phyloP scores from a whole-genome alignment of 1,140 invertebrate genomes.

The Nixonia krombeini region DNA sequence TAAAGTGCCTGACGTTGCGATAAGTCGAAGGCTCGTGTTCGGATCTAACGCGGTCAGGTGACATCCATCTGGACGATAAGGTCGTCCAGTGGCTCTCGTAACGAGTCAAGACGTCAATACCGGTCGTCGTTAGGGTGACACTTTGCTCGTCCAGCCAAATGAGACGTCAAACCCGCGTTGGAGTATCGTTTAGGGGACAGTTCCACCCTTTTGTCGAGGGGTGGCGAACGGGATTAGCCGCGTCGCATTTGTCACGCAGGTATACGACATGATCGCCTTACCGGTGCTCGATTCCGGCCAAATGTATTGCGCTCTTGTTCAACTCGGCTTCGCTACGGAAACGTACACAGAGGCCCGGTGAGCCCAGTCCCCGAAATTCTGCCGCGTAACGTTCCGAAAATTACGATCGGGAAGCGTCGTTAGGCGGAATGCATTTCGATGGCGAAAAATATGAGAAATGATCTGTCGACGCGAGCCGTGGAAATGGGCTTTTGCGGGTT shows the following conservation, averaged over 20 bases:
- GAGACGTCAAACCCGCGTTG: slow-evolving; percentile 57
- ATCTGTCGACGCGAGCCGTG: slow-evolving; percentile 64
- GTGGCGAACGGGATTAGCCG: slow-evolving; percentile 40
- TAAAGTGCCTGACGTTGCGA: too few relatives aligned
- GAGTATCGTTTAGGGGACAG: slow-evolving; percentile 29
- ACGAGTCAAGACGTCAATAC: too few relatives aligned
- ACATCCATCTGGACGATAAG: too few relatives aligned
- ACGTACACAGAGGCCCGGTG: slow-evolving; percentile 17
- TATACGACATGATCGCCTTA: slow-evolving; percentile 11
- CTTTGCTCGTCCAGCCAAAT: slow-evolving; percentile 29
- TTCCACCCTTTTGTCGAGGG: slow-evolving; percentile 37
- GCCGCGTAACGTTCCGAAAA: slow-evolving; percentile 64
- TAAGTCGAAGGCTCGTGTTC: too few relatives aligned
- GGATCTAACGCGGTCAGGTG: too few relatives aligned
- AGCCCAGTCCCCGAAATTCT: too few relatives aligned
- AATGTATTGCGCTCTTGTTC: slow-evolving; percentile 14
- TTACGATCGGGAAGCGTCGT: slow-evolving; percentile 56
- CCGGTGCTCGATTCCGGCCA: slow-evolving; percentile 1
- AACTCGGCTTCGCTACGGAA: neutral
- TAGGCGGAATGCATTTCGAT: slow-evolving; percentile 24
- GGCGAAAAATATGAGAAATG: slow-evolving; percentile 70
- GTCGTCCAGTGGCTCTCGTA: too few relatives aligned
- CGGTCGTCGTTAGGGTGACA: neutral
- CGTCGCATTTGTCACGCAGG: slow-evolving; percentile 53
- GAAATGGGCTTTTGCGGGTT: slow-evolving; percentile 35